Base-by-base conservation (phyloP, 1,140 invertebrate species). In the Vanessa tameamea region DNA sequence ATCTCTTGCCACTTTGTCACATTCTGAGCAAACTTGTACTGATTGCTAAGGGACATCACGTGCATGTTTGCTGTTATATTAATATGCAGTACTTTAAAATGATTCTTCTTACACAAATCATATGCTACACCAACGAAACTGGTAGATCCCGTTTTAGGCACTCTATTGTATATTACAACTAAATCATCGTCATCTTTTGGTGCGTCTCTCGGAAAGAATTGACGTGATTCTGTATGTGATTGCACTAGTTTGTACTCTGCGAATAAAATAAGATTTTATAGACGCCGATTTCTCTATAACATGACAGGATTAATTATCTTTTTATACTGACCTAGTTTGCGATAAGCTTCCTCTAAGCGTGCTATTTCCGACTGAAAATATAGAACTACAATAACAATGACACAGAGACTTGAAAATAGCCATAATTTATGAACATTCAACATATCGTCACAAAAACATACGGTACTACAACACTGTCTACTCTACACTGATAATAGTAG, bases 91-190 rank as follows among this genome's bases (percentile, higher is more conserved):
- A 92, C 90, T 84, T 92, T 93, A 91, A 98, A 99, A 79, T 96
- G 95, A 93, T 99, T 99, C 75, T 94, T 95, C 83, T 97, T 96
- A 90, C 98, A 99, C 20, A 99, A 93, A 93, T 99, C 98, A 91
- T 99, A 99, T 5, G 97, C 98, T 69, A 99, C 95, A 79, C 98
- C 98, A 68, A 99, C 98, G 88, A 99, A 98, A 89, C 98, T 99
- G 5, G 99, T 99, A 8, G 98, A 99, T 7, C 97, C 99, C n/a
- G 99, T 99, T 93, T 99, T 99, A 16, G 99, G 99, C 48, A 99
- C 98, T 87, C 98, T 95, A 91, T 99, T 99, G 90, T 99, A 99
- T 78, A 99, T 97, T 50, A 99, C 94, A 47, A 99, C 94, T 65
- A 96, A 82, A 84, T 96, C 94, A 78, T 96, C 94, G 67, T 94